Percentiles rank a stretch among this genome's conserved stretches.
phyloP scores from a whole-genome alignment of 2,888 invertebrate species.

The Philhelius pedissequus region DNA sequence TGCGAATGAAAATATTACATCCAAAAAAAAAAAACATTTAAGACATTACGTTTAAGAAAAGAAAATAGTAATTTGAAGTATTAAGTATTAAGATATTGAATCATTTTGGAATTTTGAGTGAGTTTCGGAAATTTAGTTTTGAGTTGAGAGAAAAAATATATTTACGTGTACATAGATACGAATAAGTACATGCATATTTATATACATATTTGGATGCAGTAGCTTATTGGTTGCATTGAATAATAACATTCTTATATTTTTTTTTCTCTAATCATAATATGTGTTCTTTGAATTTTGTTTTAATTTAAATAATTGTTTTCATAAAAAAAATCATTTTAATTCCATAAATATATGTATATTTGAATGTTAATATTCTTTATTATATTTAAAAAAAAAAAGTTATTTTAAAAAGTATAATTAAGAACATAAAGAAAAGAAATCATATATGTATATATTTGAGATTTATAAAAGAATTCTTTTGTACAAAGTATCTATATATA shows the following conservation, averaged over 20 bases:
- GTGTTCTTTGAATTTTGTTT: background rate
- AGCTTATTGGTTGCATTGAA: too few species aligned
- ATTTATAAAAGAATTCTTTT: slow-evolving; percentile 37
- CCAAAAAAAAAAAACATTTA: too few species aligned
- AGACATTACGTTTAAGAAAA: too few species aligned
- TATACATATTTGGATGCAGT: too few species aligned
- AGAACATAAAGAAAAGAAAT: slow-evolving; percentile 23
- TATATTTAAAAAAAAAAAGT: slow-evolving; percentile 3
- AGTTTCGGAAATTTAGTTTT: too few species aligned
- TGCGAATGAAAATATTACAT: too few species aligned
- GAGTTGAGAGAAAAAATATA: too few species aligned
- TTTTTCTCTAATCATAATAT: background rate
- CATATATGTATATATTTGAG: slow-evolving; percentile 34
- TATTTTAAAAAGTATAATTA: slow-evolving; percentile 37
- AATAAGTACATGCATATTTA: too few species aligned
- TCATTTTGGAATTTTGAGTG: too few species aligned
- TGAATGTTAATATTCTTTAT: slow-evolving; percentile 57
- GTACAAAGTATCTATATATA: slow-evolving; percentile 33
- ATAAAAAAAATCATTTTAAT: slow-evolving; percentile 21
- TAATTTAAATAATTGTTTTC: background rate
- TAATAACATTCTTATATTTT: background rate
- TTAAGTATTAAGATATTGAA: too few species aligned
- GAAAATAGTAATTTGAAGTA: too few species aligned
- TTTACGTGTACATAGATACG: too few species aligned
- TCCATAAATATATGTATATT: slow-evolving; percentile 37